These are phyloP conservation scores for Periophthalmodon schlosseri DNA, from an alignment of 2,113 vertebrate species.

Conservation along the genomic window DNA sequence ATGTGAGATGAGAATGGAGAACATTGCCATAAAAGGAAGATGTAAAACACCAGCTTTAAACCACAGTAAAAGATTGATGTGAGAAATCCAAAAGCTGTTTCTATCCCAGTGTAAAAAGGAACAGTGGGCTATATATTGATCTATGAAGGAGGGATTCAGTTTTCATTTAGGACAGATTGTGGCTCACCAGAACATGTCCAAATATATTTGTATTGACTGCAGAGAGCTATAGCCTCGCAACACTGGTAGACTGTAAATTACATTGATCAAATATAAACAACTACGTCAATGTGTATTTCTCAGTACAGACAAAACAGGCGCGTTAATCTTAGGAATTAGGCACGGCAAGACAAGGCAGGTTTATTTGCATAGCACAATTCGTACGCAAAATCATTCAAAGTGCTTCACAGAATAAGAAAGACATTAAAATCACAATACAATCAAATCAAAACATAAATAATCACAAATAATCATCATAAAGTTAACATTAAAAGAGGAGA, in stretches of 20 bases:
- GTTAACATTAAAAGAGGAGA: no score
- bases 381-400: no score
- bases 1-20: constrained; percentile 26
- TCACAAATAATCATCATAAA: no score
- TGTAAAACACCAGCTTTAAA: constrained; percentile 14
- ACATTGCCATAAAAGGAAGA: constrained; percentile 17
- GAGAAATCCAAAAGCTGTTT: constrained; percentile 29
- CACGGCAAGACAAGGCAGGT: no score
- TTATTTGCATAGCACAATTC: no score
- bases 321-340: no score
- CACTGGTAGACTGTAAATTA: constrained; percentile 22
- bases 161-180: constrained; percentile 23
- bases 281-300: neutral
- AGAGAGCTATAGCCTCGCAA: constrained; percentile 25
- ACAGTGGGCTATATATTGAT: constrained; percentile 48
- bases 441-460: no score
- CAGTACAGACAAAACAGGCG: neutral
- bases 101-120: constrained; percentile 37
- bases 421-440: no score
- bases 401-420: no score
- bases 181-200: neutral
- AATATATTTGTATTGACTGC: constrained; percentile 32
- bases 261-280: constrained; percentile 31
- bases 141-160: constrained; percentile 28
- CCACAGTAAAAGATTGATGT: constrained; percentile 9